Conservation (phyloP, 2,797 vertebrate genomes). For the Oreonectes daqikongensis region DNA sequence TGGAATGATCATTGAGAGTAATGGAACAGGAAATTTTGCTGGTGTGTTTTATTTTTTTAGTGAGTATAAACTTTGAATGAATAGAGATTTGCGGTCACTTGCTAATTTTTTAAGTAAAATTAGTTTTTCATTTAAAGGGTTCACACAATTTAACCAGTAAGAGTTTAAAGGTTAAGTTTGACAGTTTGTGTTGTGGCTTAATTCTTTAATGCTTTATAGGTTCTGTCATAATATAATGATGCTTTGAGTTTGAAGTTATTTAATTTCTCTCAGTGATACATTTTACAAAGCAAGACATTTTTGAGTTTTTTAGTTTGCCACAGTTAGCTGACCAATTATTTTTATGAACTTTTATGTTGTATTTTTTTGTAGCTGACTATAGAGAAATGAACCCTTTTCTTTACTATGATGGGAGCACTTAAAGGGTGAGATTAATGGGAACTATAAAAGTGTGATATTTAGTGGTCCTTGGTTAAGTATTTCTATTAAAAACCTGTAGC, state of each 20-base stretch:
- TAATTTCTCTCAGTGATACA: background rate
- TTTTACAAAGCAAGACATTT: background rate
- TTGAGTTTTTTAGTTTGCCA: background rate
- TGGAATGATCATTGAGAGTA: conserved; percentile 29
- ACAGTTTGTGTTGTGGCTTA: background rate
- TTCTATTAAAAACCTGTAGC: background rate
- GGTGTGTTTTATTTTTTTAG: no score
- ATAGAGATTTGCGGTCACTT: background rate
- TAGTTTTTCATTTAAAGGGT: background rate
- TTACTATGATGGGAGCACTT: no score
- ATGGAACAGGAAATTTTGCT: background rate
- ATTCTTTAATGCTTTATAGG: no score
- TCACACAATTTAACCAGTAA: background rate
- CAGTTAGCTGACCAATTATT: background rate
- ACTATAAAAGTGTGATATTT: no score
- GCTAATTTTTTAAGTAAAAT: background rate
- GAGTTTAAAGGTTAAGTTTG: background rate
- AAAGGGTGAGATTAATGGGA: no score
- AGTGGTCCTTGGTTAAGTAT: no score
- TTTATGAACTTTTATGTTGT: no score
- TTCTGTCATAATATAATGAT: no score
- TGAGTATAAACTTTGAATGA: background rate
- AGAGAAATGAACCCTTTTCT: no score
- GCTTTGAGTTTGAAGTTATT: no score
- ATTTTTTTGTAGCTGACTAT: no score